phyloP scores from a whole-genome alignment of 2,888 invertebrate species.

The Camptogramma bilineatum region DNA sequence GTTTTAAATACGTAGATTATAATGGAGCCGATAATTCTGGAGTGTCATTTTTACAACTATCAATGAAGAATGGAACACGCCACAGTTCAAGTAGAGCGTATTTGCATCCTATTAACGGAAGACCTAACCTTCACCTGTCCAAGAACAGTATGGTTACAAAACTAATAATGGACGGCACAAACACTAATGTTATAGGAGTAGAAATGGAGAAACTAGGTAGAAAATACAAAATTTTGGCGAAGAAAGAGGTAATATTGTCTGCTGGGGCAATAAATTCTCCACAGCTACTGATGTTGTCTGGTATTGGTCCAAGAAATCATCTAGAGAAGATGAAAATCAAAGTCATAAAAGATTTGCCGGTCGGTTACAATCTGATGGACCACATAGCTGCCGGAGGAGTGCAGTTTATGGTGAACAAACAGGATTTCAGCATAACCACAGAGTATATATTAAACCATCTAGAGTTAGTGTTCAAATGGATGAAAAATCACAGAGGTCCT shows the following conservation, averaged over 20 bases:
- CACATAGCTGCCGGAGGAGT: constrained; percentile 88
- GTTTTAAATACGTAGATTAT: constrained; percentile 86
- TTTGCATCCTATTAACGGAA: constrained; percentile 83
- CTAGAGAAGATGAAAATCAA: constrained; percentile 84
- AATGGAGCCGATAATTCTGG: constrained; percentile 88
- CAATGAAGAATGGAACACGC: constrained; percentile 87
- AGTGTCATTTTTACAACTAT: constrained; percentile 86
- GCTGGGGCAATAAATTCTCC: constrained; percentile 92
- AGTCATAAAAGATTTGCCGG: constrained; percentile 84
- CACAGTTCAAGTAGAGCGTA: constrained; percentile 89
- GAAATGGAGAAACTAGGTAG: constrained; percentile 83
- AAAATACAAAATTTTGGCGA: constrained; percentile 84
- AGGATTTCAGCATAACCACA: constrained; percentile 65
- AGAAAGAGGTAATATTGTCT: constrained; percentile 90
- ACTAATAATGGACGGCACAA: constrained; percentile 83
- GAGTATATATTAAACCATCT: constrained; percentile 71
- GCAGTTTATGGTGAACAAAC: constrained; percentile 81
- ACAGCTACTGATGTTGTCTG: constrained; percentile 92
- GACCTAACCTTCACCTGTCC: constrained; percentile 87
- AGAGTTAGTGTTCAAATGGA: constrained; percentile 81
- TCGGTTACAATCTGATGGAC: constrained; percentile 90
- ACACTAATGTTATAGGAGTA: constrained; percentile 86
- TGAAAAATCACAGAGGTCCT: constrained; percentile 82
- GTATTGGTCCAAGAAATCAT: constrained; percentile 88
- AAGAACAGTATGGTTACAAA: constrained; percentile 86